Evolutionary conservation across 2,888 invertebrate species (phyloP).

Genomic region (Chrysomela aeneicollis): DNA sequence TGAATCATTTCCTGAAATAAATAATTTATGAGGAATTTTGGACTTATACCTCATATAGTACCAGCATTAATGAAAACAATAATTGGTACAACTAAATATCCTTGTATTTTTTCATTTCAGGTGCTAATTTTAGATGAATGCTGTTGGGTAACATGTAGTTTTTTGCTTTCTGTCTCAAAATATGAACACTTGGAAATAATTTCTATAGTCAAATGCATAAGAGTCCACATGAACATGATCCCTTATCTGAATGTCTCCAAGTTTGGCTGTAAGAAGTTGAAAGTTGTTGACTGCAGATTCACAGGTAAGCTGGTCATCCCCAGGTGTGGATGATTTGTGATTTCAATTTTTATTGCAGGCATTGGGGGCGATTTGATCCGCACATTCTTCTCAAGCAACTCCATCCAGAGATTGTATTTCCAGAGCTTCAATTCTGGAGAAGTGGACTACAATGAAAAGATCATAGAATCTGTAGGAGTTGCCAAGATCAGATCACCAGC

Average conservation of each 20-base stretch:
- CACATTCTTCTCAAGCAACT: conserved; percentile 46
- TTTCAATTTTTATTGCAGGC: conserved; percentile 42
- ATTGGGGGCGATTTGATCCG: conserved; percentile 52
- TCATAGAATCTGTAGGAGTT: conserved; percentile 11
- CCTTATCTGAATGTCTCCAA: conserved; percentile 80
- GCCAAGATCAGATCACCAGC: conserved; percentile 16
- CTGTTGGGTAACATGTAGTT: conserved; percentile 77
- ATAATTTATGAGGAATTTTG: too few species aligned
- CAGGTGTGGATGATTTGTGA: conserved; percentile 6
- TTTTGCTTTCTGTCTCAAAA: conserved; percentile 78
- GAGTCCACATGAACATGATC: conserved; percentile 69
- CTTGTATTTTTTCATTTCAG: too few species aligned
- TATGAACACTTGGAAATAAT: conserved; percentile 69
- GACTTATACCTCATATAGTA: too few species aligned
- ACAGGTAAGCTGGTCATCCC: too few species aligned
- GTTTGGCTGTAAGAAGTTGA: conserved; percentile 71
- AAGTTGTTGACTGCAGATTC: conserved; percentile 57
- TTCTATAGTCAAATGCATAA: conserved; percentile 70
- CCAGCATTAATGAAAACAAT: conserved; percentile 19
- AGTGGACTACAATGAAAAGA: conserved; percentile 41
- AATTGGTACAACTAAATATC: too few species aligned
- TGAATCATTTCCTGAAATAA: too few species aligned
- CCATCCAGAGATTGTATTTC: conserved; percentile 54
- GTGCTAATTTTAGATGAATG: conserved; percentile 76
- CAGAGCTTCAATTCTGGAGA: conserved; percentile 49